phyloP scores from a whole-genome alignment of 2,888 invertebrate species.

The Ptilodon capucinus region DNA sequence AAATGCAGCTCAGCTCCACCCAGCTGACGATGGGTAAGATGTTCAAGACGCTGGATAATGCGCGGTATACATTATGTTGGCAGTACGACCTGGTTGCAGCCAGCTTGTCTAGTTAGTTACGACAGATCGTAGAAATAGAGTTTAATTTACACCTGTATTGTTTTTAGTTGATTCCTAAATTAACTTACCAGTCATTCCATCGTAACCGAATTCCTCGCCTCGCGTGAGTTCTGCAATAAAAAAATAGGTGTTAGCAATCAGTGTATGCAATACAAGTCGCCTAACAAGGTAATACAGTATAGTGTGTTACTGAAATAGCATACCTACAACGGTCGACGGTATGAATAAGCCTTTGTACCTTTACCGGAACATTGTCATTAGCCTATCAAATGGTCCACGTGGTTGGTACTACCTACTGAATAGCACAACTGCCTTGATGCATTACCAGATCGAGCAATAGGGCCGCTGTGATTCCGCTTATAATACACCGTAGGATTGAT shows the following conservation, averaged over 20 bases:
- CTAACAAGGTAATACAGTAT: constrained; percentile 5
- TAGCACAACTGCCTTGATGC: constrained; percentile 14
- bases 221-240: constrained; percentile 52
- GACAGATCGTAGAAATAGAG: too few relatives aligned
- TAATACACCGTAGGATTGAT: constrained; percentile 1
- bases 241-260: constrained; percentile 2
- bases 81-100: too few relatives aligned
- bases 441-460: constrained; percentile 8
- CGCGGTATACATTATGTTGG: too few relatives aligned
- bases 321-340: constrained; percentile 16
- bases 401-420: constrained; percentile 30
- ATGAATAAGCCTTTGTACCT: constrained; percentile 55
- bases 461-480: constrained; percentile 12
- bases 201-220: constrained; percentile 83
- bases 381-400: constrained; percentile 55
- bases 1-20: too few relatives aligned
- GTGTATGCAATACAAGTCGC: constrained; percentile 3
- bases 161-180: not conserved
- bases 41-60: too few relatives aligned
- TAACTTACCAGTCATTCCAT: constrained; percentile 78
- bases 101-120: too few relatives aligned
- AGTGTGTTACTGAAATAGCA: constrained; percentile 8
- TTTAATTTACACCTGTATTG: too few relatives aligned
- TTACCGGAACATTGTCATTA: constrained; percentile 72
- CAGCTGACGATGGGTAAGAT: too few relatives aligned